Percentiles rank a stretch among this genome's conserved stretches.
Conservation (phyloP, 2,797 vertebrate genomes). For the Decapterus maruadsi region DNA sequence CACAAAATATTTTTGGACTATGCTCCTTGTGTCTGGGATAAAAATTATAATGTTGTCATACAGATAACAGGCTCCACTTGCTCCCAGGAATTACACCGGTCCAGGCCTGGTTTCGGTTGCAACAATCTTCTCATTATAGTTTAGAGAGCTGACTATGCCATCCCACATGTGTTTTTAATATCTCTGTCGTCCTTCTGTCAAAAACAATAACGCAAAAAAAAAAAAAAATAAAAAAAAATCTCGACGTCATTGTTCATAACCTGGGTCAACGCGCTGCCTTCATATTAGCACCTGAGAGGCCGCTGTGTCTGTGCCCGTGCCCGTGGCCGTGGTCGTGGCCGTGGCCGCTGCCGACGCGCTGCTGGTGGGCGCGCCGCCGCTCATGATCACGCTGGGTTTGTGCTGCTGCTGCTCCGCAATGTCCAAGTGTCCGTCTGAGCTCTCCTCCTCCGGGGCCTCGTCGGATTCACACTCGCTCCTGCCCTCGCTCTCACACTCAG, state of each 20-base stretch:
- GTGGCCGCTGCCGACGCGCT: constrained; percentile 48
- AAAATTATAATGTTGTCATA: constrained; percentile 1
- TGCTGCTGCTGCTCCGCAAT: constrained; percentile 78
- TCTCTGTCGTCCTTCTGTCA: constrained; percentile 51
- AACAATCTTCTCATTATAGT: neutral
- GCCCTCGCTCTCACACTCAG: constrained; percentile 92
- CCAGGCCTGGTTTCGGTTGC: constrained; percentile 17
- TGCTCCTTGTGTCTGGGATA: neutral
- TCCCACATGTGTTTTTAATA: constrained; percentile 12
- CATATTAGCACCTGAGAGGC: constrained; percentile 77
- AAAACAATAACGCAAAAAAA: neutral
- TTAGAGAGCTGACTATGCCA: neutral
- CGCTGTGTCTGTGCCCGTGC: constrained; percentile 68
- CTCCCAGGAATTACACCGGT: constrained; percentile 38
- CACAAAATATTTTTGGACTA: neutral
- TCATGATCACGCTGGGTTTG: constrained; percentile 88
- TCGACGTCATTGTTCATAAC: constrained; percentile 15
- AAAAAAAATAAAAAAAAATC: neutral
- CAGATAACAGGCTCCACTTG: constrained; percentile 26
- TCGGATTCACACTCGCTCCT: constrained; percentile 92
- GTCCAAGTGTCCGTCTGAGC: constrained; percentile 78
- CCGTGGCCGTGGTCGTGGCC: constrained; percentile 33
- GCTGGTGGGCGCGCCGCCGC: constrained; percentile 71
- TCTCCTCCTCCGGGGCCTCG: constrained; percentile 87
- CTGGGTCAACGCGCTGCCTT: constrained; percentile 32